Conservation (phyloP, 2,797 vertebrate genomes). For the Mormyrops attenuatus region DNA sequence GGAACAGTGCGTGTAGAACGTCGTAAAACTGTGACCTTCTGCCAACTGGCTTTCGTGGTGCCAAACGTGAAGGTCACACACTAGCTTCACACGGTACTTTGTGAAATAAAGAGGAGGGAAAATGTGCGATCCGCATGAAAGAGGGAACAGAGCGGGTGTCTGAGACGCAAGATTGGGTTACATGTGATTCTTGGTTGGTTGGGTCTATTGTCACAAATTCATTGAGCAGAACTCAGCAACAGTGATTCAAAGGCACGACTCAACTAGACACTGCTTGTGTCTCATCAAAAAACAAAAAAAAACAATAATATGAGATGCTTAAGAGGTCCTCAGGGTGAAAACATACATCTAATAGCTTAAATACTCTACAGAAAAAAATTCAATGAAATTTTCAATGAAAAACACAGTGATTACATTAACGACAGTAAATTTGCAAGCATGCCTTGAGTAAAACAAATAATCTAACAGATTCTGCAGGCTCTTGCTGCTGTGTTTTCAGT, state of each 20-base stretch:
- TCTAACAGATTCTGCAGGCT: neutral
- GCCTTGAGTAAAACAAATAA: neutral
- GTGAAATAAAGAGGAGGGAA: neutral
- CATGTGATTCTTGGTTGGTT: slow-evolving; percentile 11
- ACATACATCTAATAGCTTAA: neutral
- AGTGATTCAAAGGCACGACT: neutral
- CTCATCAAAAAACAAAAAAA: neutral
- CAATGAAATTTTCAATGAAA: neutral
- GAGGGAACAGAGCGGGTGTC: neutral
- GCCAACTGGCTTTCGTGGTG: neutral
- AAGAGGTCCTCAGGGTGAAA: neutral
- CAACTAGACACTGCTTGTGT: neutral
- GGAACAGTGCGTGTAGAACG: neutral
- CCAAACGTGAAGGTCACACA: neutral
- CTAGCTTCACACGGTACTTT: neutral
- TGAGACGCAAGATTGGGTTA: neutral
- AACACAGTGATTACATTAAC: neutral
- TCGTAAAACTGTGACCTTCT: neutral
- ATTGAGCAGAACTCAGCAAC: slow-evolving; percentile 57
- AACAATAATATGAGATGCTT: neutral
- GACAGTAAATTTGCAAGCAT: neutral
- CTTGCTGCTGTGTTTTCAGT: neutral
- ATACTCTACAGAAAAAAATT: neutral
- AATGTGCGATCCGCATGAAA: neutral
- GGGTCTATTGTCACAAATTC: slow-evolving; percentile 54